Conservation (phyloP, 2,888 invertebrate species). For the Nematopogon swammerdamellus region DNA sequence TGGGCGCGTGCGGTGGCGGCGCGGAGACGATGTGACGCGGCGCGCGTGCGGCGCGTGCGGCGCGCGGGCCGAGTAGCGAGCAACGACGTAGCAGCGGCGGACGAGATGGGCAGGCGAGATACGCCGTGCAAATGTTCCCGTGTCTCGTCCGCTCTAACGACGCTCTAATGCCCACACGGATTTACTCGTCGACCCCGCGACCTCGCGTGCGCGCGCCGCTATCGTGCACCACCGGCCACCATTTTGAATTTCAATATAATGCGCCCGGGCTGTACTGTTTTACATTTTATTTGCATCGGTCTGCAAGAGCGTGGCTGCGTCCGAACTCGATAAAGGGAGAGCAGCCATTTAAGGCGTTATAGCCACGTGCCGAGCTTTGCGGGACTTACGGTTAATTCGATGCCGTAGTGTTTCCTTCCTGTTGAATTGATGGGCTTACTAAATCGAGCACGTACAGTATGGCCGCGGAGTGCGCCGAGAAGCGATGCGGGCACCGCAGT, state of each 20-base stretch:
- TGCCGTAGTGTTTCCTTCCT: no score
- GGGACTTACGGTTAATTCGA: no score
- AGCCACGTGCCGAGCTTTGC: neutral
- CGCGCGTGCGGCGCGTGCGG: neutral
- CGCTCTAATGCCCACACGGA: neutral
- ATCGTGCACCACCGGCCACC: conserved; percentile 23
- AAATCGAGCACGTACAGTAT: no score
- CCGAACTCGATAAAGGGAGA: neutral
- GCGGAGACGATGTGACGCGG: no score
- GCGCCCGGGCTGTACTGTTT: conserved; percentile 18
- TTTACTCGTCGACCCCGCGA: conserved; percentile 31
- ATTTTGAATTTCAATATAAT: conserved; percentile 45
- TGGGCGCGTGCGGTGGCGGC: no score
- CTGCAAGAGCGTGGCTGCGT: neutral
- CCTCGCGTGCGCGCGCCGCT: conserved; percentile 48
- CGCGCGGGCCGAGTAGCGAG: no score
- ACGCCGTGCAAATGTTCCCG: neutral
- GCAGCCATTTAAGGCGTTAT: neutral
- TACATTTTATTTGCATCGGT: conserved; percentile 9
- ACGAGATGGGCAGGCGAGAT: neutral
- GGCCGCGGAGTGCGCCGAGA: neutral
- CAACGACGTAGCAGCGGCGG: neutral
- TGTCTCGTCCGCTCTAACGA: neutral
- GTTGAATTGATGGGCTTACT: no score
- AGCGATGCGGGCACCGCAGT: neutral